Base-by-base conservation (phyloP, 2,797 vertebrate genomes). In the Sorex maritimensis region DNA sequence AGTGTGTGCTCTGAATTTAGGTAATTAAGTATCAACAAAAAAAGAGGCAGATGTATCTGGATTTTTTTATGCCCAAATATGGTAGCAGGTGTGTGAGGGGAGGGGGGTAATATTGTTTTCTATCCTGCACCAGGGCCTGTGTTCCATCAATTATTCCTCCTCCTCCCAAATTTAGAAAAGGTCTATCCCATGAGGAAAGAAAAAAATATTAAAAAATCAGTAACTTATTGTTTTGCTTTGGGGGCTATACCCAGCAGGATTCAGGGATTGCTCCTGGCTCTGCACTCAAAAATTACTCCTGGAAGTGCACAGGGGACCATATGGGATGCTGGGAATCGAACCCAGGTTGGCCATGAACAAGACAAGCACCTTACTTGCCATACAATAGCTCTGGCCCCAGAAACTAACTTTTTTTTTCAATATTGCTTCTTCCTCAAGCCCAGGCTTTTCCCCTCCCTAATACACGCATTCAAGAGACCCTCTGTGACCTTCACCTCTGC, bases 71-170 rank as follows among this genome's bases (percentile, higher is more conserved):
- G 30, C 17, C 63, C 5, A 0, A 21, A 15, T 13, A 26, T 4
- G 28, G 61, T 9, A 10, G n/a, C 10, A 0, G 8, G 21, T 3
- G 8, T 15, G 34, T 13, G 6, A 34, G 0, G 0, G 13, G 2
- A 17, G 3, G 10, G 19, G 34, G 13, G 5, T 0, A 0, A 9
- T 7, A 68, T 5, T 3, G 23, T 23, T 3, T 19, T n/a, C 71
- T 23, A 21, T 0, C 61, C 55, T 7, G 2, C 46, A 49, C 58
- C 58, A 4, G 9, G 23, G n/a, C 65, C 26, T 15, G 2, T 6
- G 28, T 5, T 81, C 38, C 5, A 30, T 28, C 13, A 24, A 15
- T 41, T 13, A 9, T 0, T 19, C 6, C 26, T 44, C 63, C 23
- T 61, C 38, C 26, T 17, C 46, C 28, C 11, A 2, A 30, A 80